Conservation (phyloP, 2,113 vertebrate species). For the Pelusios castaneus region DNA sequence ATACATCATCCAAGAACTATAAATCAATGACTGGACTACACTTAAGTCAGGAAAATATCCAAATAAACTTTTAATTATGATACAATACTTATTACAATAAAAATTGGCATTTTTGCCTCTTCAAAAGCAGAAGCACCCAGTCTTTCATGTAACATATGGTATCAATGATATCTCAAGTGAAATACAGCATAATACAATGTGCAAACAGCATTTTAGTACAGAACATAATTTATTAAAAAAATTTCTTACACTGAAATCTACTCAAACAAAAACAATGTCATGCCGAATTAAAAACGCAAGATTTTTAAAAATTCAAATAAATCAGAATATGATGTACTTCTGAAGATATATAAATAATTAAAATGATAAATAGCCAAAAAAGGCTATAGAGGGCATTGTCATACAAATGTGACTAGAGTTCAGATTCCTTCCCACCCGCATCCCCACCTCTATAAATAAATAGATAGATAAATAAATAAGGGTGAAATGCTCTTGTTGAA, state of each 20-base stretch:
- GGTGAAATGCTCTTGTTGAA: constrained; percentile 63
- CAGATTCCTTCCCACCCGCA: constrained; percentile 50
- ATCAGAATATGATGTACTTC: constrained; percentile 62
- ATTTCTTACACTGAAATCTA: constrained; percentile 74
- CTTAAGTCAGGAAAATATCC: constrained; percentile 78
- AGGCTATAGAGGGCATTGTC: constrained; percentile 44
- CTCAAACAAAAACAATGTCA: constrained; percentile 76
- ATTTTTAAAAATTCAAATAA: constrained; percentile 70
- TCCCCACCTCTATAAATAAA: neutral
- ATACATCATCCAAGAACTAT: constrained; percentile 67
- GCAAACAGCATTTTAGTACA: constrained; percentile 80
- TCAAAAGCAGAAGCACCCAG: constrained; percentile 89
- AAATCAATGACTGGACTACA: constrained; percentile 77
- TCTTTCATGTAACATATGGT: constrained; percentile 80
- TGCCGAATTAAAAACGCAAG: constrained; percentile 75
- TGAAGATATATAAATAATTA: constrained; percentile 65
- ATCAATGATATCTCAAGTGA: constrained; percentile 78
- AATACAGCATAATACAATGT: constrained; percentile 78
- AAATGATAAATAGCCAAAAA: constrained; percentile 59
- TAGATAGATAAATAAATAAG: constrained; percentile 38
- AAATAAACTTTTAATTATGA: constrained; percentile 87
- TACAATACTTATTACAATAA: constrained; percentile 88
- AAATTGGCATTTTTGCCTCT: constrained; percentile 83
- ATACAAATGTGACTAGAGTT: constrained; percentile 59
- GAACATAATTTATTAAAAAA: constrained; percentile 70